Conservation (phyloP, 2,888 invertebrate species). For the Andrena chrysosceles region DNA sequence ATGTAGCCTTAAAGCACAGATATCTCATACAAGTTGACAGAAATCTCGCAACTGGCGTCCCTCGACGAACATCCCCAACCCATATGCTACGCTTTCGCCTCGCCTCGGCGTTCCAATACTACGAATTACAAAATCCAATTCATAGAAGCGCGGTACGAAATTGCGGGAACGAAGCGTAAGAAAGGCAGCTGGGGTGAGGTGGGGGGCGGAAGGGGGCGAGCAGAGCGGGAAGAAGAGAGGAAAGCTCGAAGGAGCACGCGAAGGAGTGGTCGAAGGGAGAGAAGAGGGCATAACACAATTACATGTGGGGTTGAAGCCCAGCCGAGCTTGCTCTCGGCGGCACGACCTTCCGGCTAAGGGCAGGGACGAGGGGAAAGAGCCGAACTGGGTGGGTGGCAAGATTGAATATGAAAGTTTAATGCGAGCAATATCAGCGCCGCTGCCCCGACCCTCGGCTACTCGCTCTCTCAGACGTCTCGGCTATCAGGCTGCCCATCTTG, state of each 20-base stretch:
- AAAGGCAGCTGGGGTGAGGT: constrained; percentile 41
- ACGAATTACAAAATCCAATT: constrained; percentile 76
- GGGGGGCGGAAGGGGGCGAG: constrained; percentile 34
- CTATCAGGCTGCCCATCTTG: constrained; percentile 76
- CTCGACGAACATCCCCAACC: too few relatives aligned
- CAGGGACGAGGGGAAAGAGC: constrained; percentile 61
- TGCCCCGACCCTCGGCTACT: constrained; percentile 76
- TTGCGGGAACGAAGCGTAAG: constrained; percentile 56
- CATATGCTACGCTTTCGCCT: too few relatives aligned
- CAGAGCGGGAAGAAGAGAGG: constrained; percentile 52
- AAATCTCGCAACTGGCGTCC: too few relatives aligned
- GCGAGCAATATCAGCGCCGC: constrained; percentile 82
- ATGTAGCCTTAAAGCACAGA: too few relatives aligned
- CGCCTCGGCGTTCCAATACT: constrained; percentile 17
- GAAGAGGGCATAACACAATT: constrained; percentile 81
- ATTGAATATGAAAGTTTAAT: constrained; percentile 94
- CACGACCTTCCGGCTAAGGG: constrained; percentile 57
- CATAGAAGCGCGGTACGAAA: constrained; percentile 64
- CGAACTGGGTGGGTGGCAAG: constrained; percentile 85
- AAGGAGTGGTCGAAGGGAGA: constrained; percentile 50
- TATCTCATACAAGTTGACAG: too few relatives aligned
- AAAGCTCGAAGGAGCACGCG: constrained; percentile 43
- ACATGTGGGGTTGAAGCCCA: constrained; percentile 80
- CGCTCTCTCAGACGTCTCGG: constrained; percentile 77
- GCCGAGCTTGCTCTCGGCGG: constrained; percentile 70